Evolutionary conservation across 2,113 vertebrate genomes (phyloP), one percentile per base, ranked within the genome.

Genomic region (Leuciscus idus): DNA sequence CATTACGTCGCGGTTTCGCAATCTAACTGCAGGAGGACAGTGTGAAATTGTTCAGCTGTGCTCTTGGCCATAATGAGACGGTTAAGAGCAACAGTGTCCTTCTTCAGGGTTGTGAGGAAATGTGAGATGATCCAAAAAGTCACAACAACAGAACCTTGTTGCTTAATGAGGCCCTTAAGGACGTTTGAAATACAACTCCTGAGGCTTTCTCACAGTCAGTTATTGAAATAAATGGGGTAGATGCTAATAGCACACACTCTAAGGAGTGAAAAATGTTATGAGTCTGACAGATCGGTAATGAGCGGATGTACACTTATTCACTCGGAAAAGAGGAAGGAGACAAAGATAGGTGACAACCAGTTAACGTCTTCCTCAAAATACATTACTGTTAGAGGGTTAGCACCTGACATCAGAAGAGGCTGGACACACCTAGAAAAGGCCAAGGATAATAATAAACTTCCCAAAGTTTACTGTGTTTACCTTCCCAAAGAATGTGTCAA

Each of bases 21-120:
- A 66, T 66, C 7, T 85, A 77, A 72, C 28, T 26, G 36, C 50
- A 85, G 30, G 30, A 66, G 13, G 74, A 77, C 43, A 66, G 72
- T 23, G 17, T 78, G 52, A 70, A n/a, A 43, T 26, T 33, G 15
- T 62, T 81, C 78, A 81, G 59, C 59, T 81, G 39, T 46, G 39
- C 6, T 80, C 12, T 39, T 62, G 33, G 76, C 30, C 7, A 33
- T 39, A 79, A 61, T 43, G 77, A 61, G 52, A 79, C 0, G 13
- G 57, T 64, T 62, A 10, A 23, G 21, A 61, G 36, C 13, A 62
- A 39, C 23, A 28, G 36, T 6, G 33, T 43, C 17, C 36, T 55
- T 74, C 39, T 46, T 26, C 12, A 52, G 46, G 23, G 57, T 2
- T 9, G 21, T 26, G 4, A 80, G 36, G 33, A 39, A 6, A 61